phyloP scores from a whole-genome alignment of 2,888 invertebrate genomes.

The Lamellibrachia columna region DNA sequence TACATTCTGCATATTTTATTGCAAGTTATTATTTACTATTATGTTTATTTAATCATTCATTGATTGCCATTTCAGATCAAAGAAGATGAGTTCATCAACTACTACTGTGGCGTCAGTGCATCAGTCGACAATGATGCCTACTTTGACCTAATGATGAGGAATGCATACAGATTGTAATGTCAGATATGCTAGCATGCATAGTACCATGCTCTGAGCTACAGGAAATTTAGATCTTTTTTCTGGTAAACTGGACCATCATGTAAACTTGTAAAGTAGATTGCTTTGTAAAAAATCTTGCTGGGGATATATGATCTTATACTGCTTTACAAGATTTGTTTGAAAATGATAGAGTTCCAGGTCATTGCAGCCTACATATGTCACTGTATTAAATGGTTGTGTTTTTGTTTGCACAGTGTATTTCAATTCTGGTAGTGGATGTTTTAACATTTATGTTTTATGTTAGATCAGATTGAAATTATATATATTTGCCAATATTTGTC shows the following conservation, averaged over 20 bases:
- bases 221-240: constrained; percentile 21
- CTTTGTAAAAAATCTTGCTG: neutral
- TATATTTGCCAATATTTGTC: neutral
- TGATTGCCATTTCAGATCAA: constrained; percentile 35
- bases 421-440: neutral
- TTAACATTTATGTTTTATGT: neutral
- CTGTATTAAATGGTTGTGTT: neutral
- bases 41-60: neutral
- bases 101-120: constrained; percentile 91
- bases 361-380: neutral
- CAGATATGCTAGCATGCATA: neutral
- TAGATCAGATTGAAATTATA: neutral
- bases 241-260: constrained; percentile 21
- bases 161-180: constrained; percentile 76
- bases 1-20: neutral
- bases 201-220: neutral
- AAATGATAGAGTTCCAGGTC: neutral
- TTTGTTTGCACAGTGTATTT: neutral
- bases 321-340: neutral
- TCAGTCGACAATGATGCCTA: constrained; percentile 94
- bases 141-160: constrained; percentile 94
- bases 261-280: neutral
- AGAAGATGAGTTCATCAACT: constrained; percentile 90
- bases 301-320: neutral
- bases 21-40: neutral